These are phyloP conservation scores for Thymelicus sylvestris DNA, from an alignment of 2,888 invertebrate species.

Conservation along the genomic window DNA sequence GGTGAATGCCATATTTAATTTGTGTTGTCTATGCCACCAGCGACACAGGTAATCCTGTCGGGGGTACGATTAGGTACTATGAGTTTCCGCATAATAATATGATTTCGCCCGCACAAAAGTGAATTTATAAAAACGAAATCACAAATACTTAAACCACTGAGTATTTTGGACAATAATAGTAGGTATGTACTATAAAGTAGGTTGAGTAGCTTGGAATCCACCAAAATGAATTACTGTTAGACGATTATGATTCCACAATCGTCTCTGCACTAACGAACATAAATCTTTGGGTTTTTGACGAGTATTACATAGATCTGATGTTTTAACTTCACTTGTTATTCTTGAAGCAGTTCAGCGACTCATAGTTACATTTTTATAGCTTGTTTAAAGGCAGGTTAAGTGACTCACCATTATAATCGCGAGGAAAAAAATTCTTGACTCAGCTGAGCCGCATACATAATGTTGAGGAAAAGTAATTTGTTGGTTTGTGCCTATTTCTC, in stretches of 20 bases:
- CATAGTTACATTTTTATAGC: constrained; percentile 66
- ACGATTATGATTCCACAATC: constrained; percentile 27
- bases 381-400: constrained; percentile 67
- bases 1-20: no score
- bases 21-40: no score
- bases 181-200: background rate
- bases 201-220: background rate
- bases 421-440: constrained; percentile 65
- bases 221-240: constrained; percentile 27
- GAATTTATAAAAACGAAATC: no score
- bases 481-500: constrained; percentile 55
- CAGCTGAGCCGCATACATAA: constrained; percentile 66
- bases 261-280: constrained; percentile 29
- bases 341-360: constrained; percentile 30
- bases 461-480: constrained; percentile 66
- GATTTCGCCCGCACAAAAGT: no score
- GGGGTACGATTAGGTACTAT: no score
- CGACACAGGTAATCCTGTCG: no score
- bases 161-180: no score
- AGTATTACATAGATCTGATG: constrained; percentile 25
- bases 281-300: constrained; percentile 29
- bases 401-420: constrained; percentile 71
- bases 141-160: no score
- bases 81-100: no score
- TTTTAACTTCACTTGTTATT: constrained; percentile 37